Evolutionary conservation across 2,113 vertebrate genomes (phyloP), one percentile per base, ranked within the genome.

Genomic region (Seriola dumerili): DNA sequence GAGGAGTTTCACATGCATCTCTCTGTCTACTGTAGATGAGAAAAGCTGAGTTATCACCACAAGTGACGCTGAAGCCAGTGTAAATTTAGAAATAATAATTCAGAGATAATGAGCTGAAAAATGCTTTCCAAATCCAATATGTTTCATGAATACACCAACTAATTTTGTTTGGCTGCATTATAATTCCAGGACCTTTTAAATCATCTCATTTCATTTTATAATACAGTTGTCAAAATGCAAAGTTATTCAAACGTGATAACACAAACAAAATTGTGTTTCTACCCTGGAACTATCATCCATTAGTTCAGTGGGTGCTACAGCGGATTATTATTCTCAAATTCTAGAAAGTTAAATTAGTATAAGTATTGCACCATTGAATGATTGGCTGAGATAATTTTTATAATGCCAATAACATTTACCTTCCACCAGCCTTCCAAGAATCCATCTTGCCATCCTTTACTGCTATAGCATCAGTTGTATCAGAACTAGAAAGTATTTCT

Each of bases 151-250:
- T 76, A 81, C 52, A 65, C 80, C 36, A 79, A 76, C 58, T 50
- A 36, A 68, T 87, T 87, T 83, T 79, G 65, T 83, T 83, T 72
- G 55, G 63, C 55, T 25, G 48, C 61, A 32, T 76, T 84, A 32
- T 83, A 84, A 86, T 80, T 87, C 65, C 17, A 65, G 79, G 55
- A 78, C 64, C 40, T 81, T 86, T 87, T 72, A 72, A 83, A 76
- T 85, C 55, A 19, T 19, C 48, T 77, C 62, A 34, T 89, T 87
- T 87, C 44, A 61, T 85, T 88, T 86, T 52, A 29, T 81, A 82
- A 84, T 70, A 55, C 69, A 74, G 65, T 76, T 88, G 68, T 92
- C 79, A 90, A 87, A 91, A 86, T 76, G 81, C 76, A 62, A 88
- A 85, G 54, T 82, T 85, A 91, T 84, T 89, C 72, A 82, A 87